Base-by-base conservation (phyloP, 2,113 vertebrate species). In the Hypanus sabinus region DNA sequence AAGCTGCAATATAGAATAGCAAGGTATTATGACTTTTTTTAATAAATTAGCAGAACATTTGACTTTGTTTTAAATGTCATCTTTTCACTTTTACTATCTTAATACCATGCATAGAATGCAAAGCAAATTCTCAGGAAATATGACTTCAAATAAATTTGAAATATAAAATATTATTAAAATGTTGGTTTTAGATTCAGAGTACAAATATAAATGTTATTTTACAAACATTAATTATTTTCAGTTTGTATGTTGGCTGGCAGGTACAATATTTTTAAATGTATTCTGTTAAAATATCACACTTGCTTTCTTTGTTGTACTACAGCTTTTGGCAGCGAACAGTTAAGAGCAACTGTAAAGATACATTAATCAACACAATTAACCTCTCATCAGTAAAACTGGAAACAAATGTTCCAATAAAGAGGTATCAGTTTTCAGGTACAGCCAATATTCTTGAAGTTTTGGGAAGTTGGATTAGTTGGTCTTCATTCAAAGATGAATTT, bases 91-190 rank as follows among this genome's bases (percentile, higher is more conserved):
- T 90, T 90, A 65, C 65, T 90, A 90, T 62, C 12, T 90, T 73
- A 88, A 90, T 65, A 90, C 14, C 60, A 20, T 90, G 30, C n/a
- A 65, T 65, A 90, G 27, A 65, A 60, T 36, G 30, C 60, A 90
- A 60, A 90, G 60, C 55, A 90, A 90, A 90, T 90, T 90, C 85
- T 90, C 85, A 90, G 85, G 85, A 90, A 90, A 65, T 20, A 90
- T 90, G 30, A 62, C 57, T 90, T 90, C 57, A n/a, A 68, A 62
- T 90, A 33, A 65, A 16, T 90, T 65, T 90, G 33, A 65, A 90
- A 90, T 8, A 33, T 33, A 90, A 33, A 65, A 62, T 73, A 20
- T 2, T 90, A 65, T 65, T 65, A 6, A 33, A 33, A 65, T 90
- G n/a, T 65, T 33, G 9, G 16, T 33, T 27, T 68, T 65, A n/a